Evolutionary conservation across 2,888 invertebrate species (phyloP).

Genomic region (Orthonevra nobilis): DNA sequence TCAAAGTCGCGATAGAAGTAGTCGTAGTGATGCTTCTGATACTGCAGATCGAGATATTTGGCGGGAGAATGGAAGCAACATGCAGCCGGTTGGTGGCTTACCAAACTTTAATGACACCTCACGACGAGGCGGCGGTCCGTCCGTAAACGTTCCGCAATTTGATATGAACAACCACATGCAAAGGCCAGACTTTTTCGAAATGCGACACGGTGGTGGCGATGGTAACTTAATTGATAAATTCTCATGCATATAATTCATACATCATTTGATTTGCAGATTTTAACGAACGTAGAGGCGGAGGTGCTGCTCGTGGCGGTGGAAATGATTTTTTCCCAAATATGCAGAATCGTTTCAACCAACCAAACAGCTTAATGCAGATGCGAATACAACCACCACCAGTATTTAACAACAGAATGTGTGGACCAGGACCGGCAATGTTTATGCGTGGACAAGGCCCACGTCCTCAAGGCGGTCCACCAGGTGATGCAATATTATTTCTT

Average conservation of each 20-base stretch:
- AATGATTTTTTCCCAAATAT: constrained; percentile 77
- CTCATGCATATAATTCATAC: no score
- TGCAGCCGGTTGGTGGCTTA: constrained; percentile 61
- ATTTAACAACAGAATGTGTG: constrained; percentile 77
- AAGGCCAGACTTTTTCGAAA: constrained; percentile 75
- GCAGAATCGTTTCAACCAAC: constrained; percentile 79
- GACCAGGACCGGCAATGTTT: constrained; percentile 71
- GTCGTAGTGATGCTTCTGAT: constrained; percentile 72
- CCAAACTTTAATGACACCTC: constrained; percentile 72
- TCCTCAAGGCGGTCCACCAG: constrained; percentile 70
- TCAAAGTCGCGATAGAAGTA: constrained; percentile 80
- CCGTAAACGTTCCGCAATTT: constrained; percentile 74
- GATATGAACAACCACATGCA: constrained; percentile 74
- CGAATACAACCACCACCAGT: constrained; percentile 77
- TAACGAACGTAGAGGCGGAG: constrained; percentile 75
- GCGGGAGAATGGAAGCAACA: constrained; percentile 72
- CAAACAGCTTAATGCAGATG: constrained; percentile 79
- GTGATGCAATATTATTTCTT: not conserved
- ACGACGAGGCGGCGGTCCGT: constrained; percentile 69
- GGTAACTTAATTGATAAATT: no score
- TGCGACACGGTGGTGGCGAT: constrained; percentile 55
- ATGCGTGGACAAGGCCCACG: constrained; percentile 72
- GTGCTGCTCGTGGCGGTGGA: constrained; percentile 69
- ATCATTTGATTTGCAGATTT: constrained; percentile 74
- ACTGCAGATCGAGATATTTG: constrained; percentile 71